Conservation (phyloP, 2,888 invertebrate species). For the Minunthozetes semirufus region DNA sequence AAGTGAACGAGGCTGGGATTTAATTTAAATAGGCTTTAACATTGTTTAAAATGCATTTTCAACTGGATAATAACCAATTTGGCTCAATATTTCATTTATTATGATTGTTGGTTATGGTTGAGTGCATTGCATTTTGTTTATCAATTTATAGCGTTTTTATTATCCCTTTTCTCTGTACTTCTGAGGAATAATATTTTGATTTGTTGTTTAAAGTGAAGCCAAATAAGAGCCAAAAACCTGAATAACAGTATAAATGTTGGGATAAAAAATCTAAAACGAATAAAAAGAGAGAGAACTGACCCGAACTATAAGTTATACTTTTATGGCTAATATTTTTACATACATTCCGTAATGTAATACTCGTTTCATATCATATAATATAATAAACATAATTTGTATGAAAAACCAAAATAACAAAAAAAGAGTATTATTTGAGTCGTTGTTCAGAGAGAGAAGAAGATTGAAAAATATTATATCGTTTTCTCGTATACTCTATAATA, state of each 20-base stretch:
- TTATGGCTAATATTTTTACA: constrained; percentile 12
- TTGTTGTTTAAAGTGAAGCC: background rate
- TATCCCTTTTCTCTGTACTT: too few relatives aligned
- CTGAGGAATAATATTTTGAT: background rate
- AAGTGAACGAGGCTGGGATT: too few relatives aligned
- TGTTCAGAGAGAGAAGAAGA: too few relatives aligned
- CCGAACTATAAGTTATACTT: constrained; percentile 25
- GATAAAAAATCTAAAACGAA: background rate
- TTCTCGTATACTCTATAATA: background rate
- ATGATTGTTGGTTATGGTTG: too few relatives aligned
- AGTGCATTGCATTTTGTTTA: too few relatives aligned
- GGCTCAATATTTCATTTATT: too few relatives aligned
- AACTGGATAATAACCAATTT: too few relatives aligned
- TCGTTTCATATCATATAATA: background rate
- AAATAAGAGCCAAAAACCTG: background rate
- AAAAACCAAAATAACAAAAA: too few relatives aligned
- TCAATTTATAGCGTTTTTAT: too few relatives aligned
- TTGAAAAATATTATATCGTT: background rate
- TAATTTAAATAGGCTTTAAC: too few relatives aligned
- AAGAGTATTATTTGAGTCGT: too few relatives aligned
- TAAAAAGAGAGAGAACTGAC: constrained; percentile 15
- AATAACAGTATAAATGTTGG: background rate
- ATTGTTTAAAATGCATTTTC: too few relatives aligned
- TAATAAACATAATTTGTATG: background rate
- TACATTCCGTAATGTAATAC: background rate